Percentiles rank a stretch among this genome's conserved stretches.
Conservation (phyloP, 35 echinoderm and acorn worm species). For the Stichopus chloronotus region DNA sequence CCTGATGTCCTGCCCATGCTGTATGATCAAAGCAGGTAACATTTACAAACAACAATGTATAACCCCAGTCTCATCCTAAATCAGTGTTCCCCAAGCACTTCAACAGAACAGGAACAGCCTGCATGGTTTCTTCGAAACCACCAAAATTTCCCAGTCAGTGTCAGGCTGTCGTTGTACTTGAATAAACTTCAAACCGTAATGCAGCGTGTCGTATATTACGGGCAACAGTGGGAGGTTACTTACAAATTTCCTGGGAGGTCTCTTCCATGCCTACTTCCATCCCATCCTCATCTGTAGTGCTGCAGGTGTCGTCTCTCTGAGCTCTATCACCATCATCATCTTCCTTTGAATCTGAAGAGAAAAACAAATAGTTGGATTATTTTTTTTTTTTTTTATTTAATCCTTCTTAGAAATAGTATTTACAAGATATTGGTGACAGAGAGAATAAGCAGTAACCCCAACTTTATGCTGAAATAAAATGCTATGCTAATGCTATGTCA, state of each 20-base stretch:
- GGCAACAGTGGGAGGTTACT: not conserved
- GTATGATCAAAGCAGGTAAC: too few relatives aligned
- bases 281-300: not conserved
- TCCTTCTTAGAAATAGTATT: too few relatives aligned
- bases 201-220: not conserved
- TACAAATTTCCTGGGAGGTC: not conserved
- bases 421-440: not conserved
- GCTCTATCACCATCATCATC: slow-evolving; percentile 29
- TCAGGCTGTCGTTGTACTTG: too few relatives aligned
- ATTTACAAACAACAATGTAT: too few relatives aligned
- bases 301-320: not conserved
- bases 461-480: not conserved
- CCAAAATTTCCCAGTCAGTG: too few relatives aligned
- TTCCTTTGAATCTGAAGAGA: slow-evolving; percentile 47
- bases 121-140: too few relatives aligned
- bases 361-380: not conserved
- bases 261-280: not conserved
- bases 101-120: too few relatives aligned
- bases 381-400: too few relatives aligned
- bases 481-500: not conserved
- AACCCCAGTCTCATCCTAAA: too few relatives aligned
- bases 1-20: too few relatives aligned
- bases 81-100: too few relatives aligned
- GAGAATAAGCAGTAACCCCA: not conserved
- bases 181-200: too few relatives aligned